Conservation (phyloP, 2,888 invertebrate genomes). For the Mesorhabditis belari region DNA sequence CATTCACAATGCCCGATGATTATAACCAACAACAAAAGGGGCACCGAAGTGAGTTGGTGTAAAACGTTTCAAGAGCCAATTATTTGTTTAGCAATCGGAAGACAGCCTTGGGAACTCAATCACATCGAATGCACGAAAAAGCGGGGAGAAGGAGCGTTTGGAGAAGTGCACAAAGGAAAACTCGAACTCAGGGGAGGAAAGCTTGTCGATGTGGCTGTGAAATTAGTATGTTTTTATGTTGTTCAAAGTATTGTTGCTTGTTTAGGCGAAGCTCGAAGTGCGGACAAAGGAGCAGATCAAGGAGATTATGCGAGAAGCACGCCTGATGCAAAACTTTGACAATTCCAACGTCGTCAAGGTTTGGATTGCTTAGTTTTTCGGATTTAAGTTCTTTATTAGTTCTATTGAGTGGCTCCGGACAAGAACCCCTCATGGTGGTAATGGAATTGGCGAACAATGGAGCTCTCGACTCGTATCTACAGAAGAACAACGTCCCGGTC, state of each 20-base stretch:
- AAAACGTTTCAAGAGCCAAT: slow-evolving; percentile 2
- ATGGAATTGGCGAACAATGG: slow-evolving; percentile 31
- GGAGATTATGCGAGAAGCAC: slow-evolving; percentile 24
- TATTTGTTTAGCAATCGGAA: slow-evolving; percentile 14
- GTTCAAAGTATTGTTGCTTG: slow-evolving; percentile 15
- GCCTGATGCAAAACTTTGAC: slow-evolving; percentile 29
- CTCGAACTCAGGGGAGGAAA: neutral
- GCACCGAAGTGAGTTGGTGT: no score
- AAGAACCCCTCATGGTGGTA: slow-evolving; percentile 31
- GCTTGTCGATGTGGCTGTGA: slow-evolving; percentile 10
- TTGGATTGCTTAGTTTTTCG: no score
- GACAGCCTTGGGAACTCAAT: slow-evolving; percentile 33
- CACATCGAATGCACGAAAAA: slow-evolving; percentile 37
- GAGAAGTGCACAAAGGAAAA: slow-evolving; percentile 25
- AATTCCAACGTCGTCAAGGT: slow-evolving; percentile 32
- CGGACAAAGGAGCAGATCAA: slow-evolving; percentile 38
- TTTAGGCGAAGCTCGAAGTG: slow-evolving; percentile 26
- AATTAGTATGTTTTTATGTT: slow-evolving; percentile 8
- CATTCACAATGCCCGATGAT: slow-evolving; percentile 15
- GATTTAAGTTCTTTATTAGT: no score
- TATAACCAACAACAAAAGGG: slow-evolving; percentile 11
- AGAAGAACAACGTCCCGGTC: slow-evolving; percentile 20
- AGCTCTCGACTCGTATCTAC: slow-evolving; percentile 27
- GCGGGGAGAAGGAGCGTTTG: slow-evolving; percentile 43
- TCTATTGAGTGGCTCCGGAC: no score